Percentiles rank a stretch among this genome's conserved stretches.
phyloP scores from a whole-genome alignment of 1,140 invertebrate genomes.

The Drosophila bipectinata region DNA sequence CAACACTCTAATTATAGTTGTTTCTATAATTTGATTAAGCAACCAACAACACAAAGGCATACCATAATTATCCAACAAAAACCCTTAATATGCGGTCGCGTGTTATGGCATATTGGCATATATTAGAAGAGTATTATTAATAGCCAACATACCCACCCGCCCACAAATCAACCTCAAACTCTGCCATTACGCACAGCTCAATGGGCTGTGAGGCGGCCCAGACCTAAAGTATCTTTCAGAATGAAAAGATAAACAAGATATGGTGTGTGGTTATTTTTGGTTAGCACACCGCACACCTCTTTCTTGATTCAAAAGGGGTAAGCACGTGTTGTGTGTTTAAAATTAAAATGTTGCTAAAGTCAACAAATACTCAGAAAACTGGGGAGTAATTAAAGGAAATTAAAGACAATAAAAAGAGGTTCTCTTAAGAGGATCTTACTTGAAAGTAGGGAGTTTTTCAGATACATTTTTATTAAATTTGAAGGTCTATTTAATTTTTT shows the following conservation, averaged over 20 bases:
- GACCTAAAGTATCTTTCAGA: constrained; percentile 10
- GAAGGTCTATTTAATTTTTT: no score
- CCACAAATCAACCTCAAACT: constrained; percentile 28
- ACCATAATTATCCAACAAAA: constrained; percentile 18
- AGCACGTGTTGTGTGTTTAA: constrained; percentile 79
- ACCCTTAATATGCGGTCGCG: constrained; percentile 14
- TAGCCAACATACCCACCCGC: constrained; percentile 8
- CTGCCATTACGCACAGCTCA: constrained; percentile 35
- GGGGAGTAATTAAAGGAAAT: constrained; percentile 2
- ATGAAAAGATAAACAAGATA: neutral
- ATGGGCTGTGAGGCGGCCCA: constrained; percentile 49
- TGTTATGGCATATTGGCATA: constrained; percentile 46
- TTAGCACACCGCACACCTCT: constrained; percentile 70
- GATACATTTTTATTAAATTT: no score
- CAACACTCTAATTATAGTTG: constrained; percentile 29
- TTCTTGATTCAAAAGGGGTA: constrained; percentile 41
- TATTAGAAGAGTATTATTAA: constrained; percentile 33
- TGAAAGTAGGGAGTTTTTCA: no score
- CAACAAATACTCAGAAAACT: constrained; percentile 48
- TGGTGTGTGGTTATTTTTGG: constrained; percentile 61
- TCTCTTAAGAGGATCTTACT: no score
- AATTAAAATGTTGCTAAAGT: constrained; percentile 73
- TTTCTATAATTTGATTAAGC: constrained; percentile 20
- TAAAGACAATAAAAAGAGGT: no score
- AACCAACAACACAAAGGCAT: constrained; percentile 14